Evolutionary conservation across 1,140 invertebrate genomes (phyloP), one percentile per base, ranked within the genome.

Genomic region (Trichonephila inaurata): DNA sequence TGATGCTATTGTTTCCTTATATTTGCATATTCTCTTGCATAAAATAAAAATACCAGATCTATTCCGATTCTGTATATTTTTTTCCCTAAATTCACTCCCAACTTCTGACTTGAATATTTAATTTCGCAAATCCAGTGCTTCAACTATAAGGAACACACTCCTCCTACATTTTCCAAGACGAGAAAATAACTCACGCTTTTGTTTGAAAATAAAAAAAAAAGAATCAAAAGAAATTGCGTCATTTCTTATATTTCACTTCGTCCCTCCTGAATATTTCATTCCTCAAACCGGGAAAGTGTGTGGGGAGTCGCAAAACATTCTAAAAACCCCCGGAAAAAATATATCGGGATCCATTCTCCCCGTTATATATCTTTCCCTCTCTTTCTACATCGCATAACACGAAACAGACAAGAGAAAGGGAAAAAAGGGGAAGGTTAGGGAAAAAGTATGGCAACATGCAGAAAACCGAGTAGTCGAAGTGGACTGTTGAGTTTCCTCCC

Each of bases 221-320:
- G 28, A 28, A 19, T 64, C 28, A 51, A 60, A 88, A 89, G 51
- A 89, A 89, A 89, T 72, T 69, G 33, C 66, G 66, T 82, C 89
- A 91, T 91, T 91, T 89, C 88, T 51, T 44, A 91, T 91, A 82
- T 82, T 91, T 82, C 60, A 81, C 72, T 89, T 40, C 21, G n/a
- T 62, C 40, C 89, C 72, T 81, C 21, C 60, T 82, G 89, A 82
- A 91, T 91, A 82, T 82, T 91, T 91, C 72, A 91, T 89, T 89
- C 77, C 28, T 51, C 28, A 28, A 16, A n/a, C 8, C 40, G 28
- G 88, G 66, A 72, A 82, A 60, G n/a, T 33, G 28, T n/a, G 85
- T 64, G 51, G 88, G 58, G 86, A 88, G 86, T 88, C 86, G 62
- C 83, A 88, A 88, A 88, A 88, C 86, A 88, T 88, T 88, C 86